Conservation (phyloP, 2,888 invertebrate species). For the Adineta ricciae region DNA sequence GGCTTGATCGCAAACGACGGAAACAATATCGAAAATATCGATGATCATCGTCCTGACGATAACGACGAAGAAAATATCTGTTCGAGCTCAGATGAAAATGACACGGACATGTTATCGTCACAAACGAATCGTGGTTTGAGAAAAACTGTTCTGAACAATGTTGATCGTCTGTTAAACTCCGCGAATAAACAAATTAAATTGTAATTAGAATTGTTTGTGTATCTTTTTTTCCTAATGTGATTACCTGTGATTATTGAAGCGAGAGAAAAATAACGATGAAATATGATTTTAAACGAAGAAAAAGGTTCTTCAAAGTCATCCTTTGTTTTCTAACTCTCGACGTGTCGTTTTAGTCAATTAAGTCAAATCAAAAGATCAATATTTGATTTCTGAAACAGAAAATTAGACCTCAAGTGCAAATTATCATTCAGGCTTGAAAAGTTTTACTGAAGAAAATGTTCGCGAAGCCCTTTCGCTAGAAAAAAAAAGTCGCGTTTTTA, state of each 20-base stretch:
- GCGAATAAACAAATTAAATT: neutral
- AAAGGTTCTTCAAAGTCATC: too few relatives aligned
- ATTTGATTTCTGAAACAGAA: too few relatives aligned
- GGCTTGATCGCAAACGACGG: neutral
- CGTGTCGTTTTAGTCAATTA: too few relatives aligned
- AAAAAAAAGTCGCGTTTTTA: too few relatives aligned
- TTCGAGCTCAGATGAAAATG: constrained; percentile 14
- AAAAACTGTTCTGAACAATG: constrained; percentile 6
- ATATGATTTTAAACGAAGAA: too few relatives aligned
- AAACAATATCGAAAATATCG: neutral
- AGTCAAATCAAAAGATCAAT: too few relatives aligned
- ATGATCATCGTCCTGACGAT: neutral
- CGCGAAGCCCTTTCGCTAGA: too few relatives aligned
- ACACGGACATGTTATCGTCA: neutral
- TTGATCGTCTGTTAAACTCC: neutral
- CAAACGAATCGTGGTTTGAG: neutral
- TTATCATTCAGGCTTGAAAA: too few relatives aligned
- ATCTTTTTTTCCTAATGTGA: neutral
- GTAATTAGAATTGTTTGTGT: neutral
- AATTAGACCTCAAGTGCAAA: too few relatives aligned
- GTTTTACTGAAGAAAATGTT: too few relatives aligned
- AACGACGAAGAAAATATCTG: neutral
- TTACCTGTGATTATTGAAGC: neutral
- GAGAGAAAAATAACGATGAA: neutral
- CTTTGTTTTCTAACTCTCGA: too few relatives aligned